Conservation (phyloP, 2,797 vertebrate species). For the Sternarchorhynchus goeldii region DNA sequence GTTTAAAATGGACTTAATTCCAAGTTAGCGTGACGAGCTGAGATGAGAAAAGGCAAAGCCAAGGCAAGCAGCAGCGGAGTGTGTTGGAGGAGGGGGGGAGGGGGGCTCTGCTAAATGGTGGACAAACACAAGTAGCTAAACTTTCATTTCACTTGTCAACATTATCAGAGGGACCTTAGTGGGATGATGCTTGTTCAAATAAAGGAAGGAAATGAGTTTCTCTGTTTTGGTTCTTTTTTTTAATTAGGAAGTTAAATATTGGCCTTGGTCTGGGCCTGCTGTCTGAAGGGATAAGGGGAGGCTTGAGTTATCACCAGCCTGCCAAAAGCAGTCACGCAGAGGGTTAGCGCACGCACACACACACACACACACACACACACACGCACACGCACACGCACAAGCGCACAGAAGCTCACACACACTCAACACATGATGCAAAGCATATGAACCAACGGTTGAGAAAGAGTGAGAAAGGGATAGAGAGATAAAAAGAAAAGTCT, state of each 20-base stretch:
- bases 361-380: not conserved
- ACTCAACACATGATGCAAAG: conserved; percentile 13
- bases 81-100: conserved; percentile 5
- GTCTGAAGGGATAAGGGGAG: conserved; percentile 41
- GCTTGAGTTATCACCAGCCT: conserved; percentile 47
- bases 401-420: too few species aligned
- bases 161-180: conserved; percentile 36
- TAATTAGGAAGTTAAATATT: conserved; percentile 62
- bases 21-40: conserved; percentile 25
- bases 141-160: conserved; percentile 48
- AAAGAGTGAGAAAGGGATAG: not conserved
- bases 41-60: conserved; percentile 42
- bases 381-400: too few species aligned
- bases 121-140: conserved; percentile 50
- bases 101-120: conserved; percentile 30
- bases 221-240: conserved; percentile 51
- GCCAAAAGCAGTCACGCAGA: conserved; percentile 32
- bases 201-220: conserved; percentile 50
- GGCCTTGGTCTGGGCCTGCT: conserved; percentile 45
- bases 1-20: conserved; percentile 50
- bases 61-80: conserved; percentile 24
- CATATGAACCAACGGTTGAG: conserved; percentile 11
- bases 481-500: not conserved
- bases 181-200: conserved; percentile 45
- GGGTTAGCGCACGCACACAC: conserved; percentile 22